Conservation (phyloP, 1,140 invertebrate genomes). For the Pachypeltis micranthus region DNA sequence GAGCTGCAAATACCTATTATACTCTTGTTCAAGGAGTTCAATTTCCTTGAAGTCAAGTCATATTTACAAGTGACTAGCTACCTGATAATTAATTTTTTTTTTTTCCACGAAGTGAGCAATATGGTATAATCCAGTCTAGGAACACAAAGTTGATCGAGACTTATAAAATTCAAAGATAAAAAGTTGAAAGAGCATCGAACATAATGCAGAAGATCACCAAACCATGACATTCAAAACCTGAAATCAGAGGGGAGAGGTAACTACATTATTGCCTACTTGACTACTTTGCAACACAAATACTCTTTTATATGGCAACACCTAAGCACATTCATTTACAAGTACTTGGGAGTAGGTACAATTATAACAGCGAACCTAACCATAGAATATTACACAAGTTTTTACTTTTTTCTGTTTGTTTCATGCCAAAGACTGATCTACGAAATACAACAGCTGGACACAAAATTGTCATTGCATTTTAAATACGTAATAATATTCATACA, state of each 20-base stretch:
- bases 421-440: neutral
- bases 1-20: neutral
- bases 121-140: no score
- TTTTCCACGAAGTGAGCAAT: no score
- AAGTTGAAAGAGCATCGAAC: neutral
- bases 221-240: neutral
- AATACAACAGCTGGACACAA: neutral
- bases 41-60: neutral
- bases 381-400: neutral
- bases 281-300: neutral
- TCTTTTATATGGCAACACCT: slow-evolving; percentile 2
- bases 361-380: neutral
- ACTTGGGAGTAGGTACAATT: neutral
- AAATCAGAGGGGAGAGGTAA: neutral
- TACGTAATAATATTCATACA: neutral
- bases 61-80: neutral
- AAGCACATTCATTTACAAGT: neutral
- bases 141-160: no score
- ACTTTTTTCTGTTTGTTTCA: no score
- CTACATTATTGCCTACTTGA: neutral
- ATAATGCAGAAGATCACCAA: neutral
- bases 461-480: neutral
- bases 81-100: no score
- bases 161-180: no score
- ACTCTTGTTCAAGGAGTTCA: neutral